Evolutionary conservation across 2,797 vertebrate species (phyloP).

Genomic region (Siniperca obscura): DNA sequence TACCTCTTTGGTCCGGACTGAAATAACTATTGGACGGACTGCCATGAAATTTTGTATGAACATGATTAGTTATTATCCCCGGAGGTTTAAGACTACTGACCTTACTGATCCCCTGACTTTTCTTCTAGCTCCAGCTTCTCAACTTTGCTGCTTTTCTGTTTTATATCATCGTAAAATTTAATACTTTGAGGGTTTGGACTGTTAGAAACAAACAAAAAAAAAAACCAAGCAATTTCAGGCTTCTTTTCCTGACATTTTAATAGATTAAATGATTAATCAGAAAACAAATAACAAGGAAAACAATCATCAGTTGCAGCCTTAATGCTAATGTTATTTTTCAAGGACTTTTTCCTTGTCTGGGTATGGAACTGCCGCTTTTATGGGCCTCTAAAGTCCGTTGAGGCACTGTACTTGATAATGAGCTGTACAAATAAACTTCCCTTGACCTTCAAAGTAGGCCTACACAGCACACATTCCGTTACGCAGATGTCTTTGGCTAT

Average conservation of each 20-base stretch:
- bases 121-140: not conserved
- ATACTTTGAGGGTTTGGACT: not conserved
- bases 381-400: not conserved
- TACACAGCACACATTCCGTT: constrained; percentile 36
- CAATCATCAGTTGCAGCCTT: not conserved
- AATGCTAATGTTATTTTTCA: not conserved
- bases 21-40: too few relatives aligned
- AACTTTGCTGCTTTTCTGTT: not conserved
- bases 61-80: not conserved
- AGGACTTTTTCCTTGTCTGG: constrained; percentile 2
- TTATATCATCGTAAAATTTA: not conserved
- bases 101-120: not conserved
- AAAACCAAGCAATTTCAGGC: not conserved
- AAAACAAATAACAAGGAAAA: not conserved
- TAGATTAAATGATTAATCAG: not conserved
- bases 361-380: not conserved
- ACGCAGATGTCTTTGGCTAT: constrained; percentile 38
- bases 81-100: not conserved
- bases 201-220: not conserved
- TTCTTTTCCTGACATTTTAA: not conserved
- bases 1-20: not conserved
- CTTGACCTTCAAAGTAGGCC: constrained; percentile 37
- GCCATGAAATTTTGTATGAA: not conserved
- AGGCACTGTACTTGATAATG: constrained; percentile 38
- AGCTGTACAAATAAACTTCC: constrained; percentile 50